Conservation (phyloP, 2,797 vertebrate species). For the Emydoidea blandingii region DNA sequence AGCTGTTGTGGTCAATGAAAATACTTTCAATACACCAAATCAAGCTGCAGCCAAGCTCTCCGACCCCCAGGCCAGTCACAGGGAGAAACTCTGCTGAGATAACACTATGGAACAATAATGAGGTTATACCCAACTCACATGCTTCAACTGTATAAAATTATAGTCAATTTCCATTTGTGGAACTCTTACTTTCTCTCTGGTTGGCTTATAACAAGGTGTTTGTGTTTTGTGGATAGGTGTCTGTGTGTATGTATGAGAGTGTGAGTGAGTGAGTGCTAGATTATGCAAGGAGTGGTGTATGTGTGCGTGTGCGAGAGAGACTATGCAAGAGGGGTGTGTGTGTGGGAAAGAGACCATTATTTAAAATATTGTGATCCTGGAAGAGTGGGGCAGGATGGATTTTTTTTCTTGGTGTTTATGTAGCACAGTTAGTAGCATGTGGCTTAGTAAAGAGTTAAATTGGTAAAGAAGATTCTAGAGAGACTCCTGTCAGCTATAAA, state of each 20-base stretch:
- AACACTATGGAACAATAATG: background rate
- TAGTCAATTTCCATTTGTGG: background rate
- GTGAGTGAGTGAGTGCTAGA: fast-evolving
- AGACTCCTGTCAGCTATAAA: slow-evolving; percentile 72
- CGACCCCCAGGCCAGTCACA: background rate
- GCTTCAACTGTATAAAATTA: background rate
- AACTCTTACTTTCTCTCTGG: background rate
- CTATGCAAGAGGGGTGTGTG: fast-evolving
- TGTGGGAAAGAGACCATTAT: fast-evolving
- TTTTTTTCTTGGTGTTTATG: background rate
- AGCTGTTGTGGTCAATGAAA: background rate
- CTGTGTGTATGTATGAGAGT: background rate
- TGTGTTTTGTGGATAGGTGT: background rate
- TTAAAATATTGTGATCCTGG: fast-evolving
- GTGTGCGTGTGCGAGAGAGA: background rate
- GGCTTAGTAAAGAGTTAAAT: slow-evolving; percentile 76
- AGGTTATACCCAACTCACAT: background rate
- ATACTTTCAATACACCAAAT: background rate
- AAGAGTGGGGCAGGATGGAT: background rate
- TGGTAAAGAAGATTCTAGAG: slow-evolving; percentile 67
- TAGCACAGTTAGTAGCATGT: background rate
- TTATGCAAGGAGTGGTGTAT: fast-evolving
- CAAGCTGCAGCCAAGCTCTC: background rate
- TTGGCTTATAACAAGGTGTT: background rate
- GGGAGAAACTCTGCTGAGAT: slow-evolving; percentile 2